phyloP scores from a whole-genome alignment of 2,888 invertebrate genomes.

The Steinernema carpocapsae region DNA sequence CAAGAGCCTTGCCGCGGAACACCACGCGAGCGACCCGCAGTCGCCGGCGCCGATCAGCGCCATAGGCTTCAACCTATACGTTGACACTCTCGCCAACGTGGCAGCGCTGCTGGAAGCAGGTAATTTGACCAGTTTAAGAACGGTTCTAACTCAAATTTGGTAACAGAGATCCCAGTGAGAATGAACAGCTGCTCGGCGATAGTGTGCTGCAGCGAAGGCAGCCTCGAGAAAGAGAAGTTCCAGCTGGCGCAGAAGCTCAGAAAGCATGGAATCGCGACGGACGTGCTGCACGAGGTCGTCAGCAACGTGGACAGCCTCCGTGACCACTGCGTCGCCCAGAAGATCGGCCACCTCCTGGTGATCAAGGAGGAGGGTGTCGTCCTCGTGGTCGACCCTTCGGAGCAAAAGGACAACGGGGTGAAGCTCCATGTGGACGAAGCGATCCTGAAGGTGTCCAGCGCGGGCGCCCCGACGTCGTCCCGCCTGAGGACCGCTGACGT shows the following conservation, averaged over 20 bases:
- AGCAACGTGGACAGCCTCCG: neutral
- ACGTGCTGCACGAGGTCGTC: conserved; percentile 1
- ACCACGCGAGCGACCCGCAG: neutral
- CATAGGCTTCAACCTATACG: conserved; percentile 18
- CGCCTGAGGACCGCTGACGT: neutral
- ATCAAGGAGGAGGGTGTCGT: neutral
- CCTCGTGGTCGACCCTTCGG: neutral
- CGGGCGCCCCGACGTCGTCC: neutral
- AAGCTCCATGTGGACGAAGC: neutral
- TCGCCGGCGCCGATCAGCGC: neutral
- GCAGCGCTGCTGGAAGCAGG: neutral
- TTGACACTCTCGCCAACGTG: neutral
- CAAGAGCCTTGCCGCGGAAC: neutral
- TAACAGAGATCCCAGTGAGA: neutral
- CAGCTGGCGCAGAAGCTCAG: neutral
- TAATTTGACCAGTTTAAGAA: neutral
- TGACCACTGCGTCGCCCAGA: neutral
- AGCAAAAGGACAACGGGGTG: neutral
- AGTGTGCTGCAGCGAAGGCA: neutral
- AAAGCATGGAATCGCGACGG: neutral
- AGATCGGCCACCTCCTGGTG: neutral
- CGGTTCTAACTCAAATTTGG: neutral
- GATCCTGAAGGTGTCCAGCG: neutral
- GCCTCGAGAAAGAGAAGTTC: conserved; percentile 7
- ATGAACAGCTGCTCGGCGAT: neutral